Percentiles rank a stretch among this genome's conserved stretches.
phyloP scores from a whole-genome alignment of 2,888 invertebrate species.

The Nomada lathburiana region DNA sequence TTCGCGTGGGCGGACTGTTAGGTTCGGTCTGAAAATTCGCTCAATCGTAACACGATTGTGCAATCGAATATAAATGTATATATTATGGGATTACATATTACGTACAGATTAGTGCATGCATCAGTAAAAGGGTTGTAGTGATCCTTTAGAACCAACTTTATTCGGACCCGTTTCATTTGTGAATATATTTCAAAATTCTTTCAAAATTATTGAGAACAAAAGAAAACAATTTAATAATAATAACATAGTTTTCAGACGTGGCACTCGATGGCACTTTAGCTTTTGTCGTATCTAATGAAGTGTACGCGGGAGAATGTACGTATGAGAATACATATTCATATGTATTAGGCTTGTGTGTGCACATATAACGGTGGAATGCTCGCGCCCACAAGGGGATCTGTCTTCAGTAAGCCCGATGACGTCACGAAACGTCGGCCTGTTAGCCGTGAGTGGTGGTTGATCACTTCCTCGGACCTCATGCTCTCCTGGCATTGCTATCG shows the following conservation, averaged over 20 bases:
- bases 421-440: conserved; percentile 43
- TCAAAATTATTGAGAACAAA: too few species aligned
- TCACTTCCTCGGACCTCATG: conserved; percentile 73
- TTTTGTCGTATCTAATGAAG: not conserved
- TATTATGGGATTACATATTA: too few species aligned
- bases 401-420: conserved; percentile 36
- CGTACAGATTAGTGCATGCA: not conserved
- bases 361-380: conserved; percentile 12
- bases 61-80: not conserved
- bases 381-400: conserved; percentile 9
- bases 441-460: conserved; percentile 19
- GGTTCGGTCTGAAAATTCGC: not conserved
- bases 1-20: not conserved
- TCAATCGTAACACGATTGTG: not conserved
- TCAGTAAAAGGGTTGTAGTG: too few species aligned
- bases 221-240: too few species aligned
- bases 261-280: conserved; percentile 8
- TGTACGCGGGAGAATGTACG: not conserved
- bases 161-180: too few species aligned
- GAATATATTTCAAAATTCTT: too few species aligned
- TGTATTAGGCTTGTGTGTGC: not conserved
- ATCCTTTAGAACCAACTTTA: too few species aligned
- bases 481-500: conserved; percentile 80
- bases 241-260: not conserved
- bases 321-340: not conserved